Base-by-base conservation (phyloP, 64 coral and sea anemone genomes). In the Montipora capricornis region DNA sequence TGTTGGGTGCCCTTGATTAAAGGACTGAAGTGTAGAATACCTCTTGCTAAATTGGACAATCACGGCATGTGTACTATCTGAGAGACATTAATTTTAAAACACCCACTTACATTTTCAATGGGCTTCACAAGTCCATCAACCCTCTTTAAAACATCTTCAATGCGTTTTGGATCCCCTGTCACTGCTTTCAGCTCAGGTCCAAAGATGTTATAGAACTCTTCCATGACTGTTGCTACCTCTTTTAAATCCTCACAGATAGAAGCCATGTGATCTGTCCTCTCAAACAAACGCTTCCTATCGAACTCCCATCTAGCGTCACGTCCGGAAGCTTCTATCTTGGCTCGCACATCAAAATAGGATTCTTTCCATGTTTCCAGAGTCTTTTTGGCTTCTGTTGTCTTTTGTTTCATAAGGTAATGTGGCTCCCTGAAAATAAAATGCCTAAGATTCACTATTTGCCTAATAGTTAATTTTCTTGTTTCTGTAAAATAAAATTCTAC, bases 191-290 rank as follows among this genome's bases (percentile, higher is more conserved):
- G 83, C 61, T 99, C 97, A 19, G 97, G 97, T 55, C 97, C 97
- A 94, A 99, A 99, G 75, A 99, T 99, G 76, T 99, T 99, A 74
- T 99, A 99, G 74, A 99, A 99, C 64, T 99, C 97, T 75, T 99
- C 97, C 94, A 99, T 96, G 16, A 99, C 97, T 13, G 93, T 90
- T 15, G 97, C 97, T 6, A 99, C 97, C 82, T 99, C 94, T 59
- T 95, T 95, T 50, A 99, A 79, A 68, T 99, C 97, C 22, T 99
- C 97, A 73, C 97, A 99, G 5, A 99, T 99, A 7, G 95, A 94
- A 4, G 97, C 97, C 97, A 99, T 99, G 89, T 99, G 96, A 76
- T 99, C 97, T 11, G 94, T 99, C 19, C 97, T 90, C 80, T 99
- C 97, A 89, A 99, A 99, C 83, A 99, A 80, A 11, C 97, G 91